Conservation (phyloP, 1,140 invertebrate species). For the Ceratina calcarata region DNA sequence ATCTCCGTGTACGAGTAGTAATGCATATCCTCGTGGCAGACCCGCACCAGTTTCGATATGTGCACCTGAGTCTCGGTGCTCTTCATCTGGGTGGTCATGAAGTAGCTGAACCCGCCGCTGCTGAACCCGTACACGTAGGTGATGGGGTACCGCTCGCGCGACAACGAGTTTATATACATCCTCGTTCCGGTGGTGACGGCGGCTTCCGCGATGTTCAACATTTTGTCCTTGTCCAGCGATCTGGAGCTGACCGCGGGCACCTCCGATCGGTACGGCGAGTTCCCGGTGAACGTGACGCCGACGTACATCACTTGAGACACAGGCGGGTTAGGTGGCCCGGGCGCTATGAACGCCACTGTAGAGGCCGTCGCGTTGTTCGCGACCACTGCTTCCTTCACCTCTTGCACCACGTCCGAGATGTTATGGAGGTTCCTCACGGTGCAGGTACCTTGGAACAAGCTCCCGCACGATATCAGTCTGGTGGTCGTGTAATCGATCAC, state of each 20-base stretch:
- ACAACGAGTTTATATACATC: constrained; percentile 94
- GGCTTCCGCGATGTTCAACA: constrained; percentile 94
- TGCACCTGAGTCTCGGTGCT: constrained; percentile 87
- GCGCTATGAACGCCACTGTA: constrained; percentile 97
- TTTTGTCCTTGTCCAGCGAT: constrained; percentile 91
- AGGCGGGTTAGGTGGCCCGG: constrained; percentile 93
- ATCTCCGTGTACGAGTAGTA: constrained; percentile 99
- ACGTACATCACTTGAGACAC: constrained; percentile 97
- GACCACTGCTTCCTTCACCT: constrained; percentile 93
- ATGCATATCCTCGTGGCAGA: constrained; percentile 97
- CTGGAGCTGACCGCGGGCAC: constrained; percentile 96
- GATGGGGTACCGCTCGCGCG: constrained; percentile 96
- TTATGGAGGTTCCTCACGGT: constrained; percentile 93
- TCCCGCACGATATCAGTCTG: constrained; percentile 95
- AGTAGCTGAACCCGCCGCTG: constrained; percentile 97
- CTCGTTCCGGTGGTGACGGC: constrained; percentile 96
- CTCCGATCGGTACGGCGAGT: constrained; percentile 95
- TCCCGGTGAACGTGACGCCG: constrained; percentile 95
- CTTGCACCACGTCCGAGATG: constrained; percentile 89
- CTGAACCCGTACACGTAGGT: constrained; percentile 98
- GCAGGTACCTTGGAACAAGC: constrained; percentile 94
- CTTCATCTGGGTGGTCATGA: constrained; percentile 96
- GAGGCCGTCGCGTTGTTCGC: constrained; percentile 97
- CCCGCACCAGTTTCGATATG: constrained; percentile 95
- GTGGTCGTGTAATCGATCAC: constrained; percentile 96